Evolutionary conservation across 2,113 vertebrate species (phyloP).

Genomic region (Pollachius pollachius): DNA sequence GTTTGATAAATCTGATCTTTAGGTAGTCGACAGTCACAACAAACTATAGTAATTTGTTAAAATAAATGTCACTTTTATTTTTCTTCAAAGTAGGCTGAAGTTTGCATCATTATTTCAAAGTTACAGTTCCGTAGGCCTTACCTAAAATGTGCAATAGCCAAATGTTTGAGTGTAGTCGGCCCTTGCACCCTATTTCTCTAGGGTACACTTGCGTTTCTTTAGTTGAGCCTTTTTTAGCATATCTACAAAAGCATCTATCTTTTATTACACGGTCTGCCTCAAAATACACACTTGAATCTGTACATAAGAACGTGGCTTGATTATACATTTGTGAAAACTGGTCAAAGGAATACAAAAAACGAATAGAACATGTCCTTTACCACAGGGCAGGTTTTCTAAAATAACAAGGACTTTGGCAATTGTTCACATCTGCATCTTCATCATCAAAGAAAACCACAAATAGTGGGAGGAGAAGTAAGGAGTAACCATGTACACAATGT

Average conservation of each 20-base stretch:
- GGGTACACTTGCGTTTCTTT: too few relatives aligned
- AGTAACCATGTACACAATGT: conserved; percentile 14
- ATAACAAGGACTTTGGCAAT: conserved; percentile 28
- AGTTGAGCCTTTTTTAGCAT: not conserved
- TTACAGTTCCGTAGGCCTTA: conserved; percentile 40
- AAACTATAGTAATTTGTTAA: conserved; percentile 47
- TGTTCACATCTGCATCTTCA: conserved; percentile 28
- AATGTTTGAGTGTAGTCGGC: not conserved
- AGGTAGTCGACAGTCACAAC: conserved; percentile 32
- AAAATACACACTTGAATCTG: not conserved
- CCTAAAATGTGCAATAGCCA: not conserved
- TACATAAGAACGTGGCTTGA: conserved; percentile 8
- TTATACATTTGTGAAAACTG: conserved; percentile 9
- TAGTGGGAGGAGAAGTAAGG: conserved; percentile 10
- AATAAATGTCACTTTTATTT: conserved; percentile 31
- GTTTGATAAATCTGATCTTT: not conserved
- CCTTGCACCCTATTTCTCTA: too few relatives aligned
- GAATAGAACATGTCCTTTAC: conserved; percentile 22
- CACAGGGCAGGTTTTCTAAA: conserved; percentile 16
- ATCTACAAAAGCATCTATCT: not conserved
- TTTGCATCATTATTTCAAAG: conserved; percentile 54
- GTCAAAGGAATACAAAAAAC: conserved; percentile 21
- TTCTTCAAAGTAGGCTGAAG: conserved; percentile 17
- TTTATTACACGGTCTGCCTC: conserved; percentile 1
- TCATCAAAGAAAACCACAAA: conserved; percentile 14